phyloP scores from a whole-genome alignment of 2,888 invertebrate genomes.

The Drosophila percnosoma region DNA sequence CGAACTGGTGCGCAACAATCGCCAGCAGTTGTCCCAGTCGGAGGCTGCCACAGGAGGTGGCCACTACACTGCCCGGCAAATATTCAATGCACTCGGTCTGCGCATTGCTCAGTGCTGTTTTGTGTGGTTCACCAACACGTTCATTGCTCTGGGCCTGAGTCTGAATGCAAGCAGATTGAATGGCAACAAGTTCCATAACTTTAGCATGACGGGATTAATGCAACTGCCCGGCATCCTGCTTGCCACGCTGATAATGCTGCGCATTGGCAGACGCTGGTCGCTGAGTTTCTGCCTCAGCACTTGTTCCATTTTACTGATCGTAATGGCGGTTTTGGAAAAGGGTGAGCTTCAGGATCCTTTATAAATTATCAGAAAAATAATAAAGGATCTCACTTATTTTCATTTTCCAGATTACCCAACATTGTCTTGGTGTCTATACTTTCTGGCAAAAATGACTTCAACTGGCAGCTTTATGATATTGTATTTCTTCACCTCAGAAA shows the following conservation, averaged over 20 bases:
- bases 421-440: slow-evolving; percentile 86
- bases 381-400: not conserved
- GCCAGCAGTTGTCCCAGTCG: slow-evolving; percentile 43
- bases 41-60: slow-evolving; percentile 16
- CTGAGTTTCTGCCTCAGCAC: slow-evolving; percentile 87
- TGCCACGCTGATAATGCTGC: slow-evolving; percentile 88
- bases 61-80: slow-evolving; percentile 63
- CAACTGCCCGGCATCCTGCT: slow-evolving; percentile 90
- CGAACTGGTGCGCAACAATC: slow-evolving; percentile 60
- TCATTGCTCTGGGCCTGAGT: slow-evolving; percentile 91
- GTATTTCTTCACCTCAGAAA: slow-evolving; percentile 89
- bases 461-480: slow-evolving; percentile 88
- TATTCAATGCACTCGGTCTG: slow-evolving; percentile 61
- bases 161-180: slow-evolving; percentile 89
- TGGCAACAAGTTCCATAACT: slow-evolving; percentile 91
- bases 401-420: slow-evolving; percentile 46
- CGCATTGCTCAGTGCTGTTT: slow-evolving; percentile 87
- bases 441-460: slow-evolving; percentile 88
- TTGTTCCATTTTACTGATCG: slow-evolving; percentile 85
- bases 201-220: slow-evolving; percentile 86
- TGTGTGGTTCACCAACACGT: slow-evolving; percentile 91
- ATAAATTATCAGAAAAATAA: not conserved
- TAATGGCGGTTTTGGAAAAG: slow-evolving; percentile 60
- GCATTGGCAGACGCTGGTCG: slow-evolving; percentile 87
- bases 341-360: slow-evolving; percentile 29